These are phyloP conservation scores for Dipodomys ordii DNA, from an alignment of 2,113 vertebrate genomes.

Conservation along the genomic window DNA sequence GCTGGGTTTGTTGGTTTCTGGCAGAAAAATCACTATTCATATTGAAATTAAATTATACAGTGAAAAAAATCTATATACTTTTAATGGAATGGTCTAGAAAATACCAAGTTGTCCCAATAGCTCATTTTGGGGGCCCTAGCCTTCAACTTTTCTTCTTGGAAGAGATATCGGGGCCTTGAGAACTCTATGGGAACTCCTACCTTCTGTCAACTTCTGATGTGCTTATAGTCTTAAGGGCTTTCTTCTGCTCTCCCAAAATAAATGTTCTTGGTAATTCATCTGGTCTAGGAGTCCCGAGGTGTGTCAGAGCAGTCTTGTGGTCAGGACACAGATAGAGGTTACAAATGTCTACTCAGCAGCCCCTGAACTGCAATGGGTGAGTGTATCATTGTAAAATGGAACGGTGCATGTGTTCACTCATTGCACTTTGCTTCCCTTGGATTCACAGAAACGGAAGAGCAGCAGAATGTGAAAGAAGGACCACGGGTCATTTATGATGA, in stretches of 20 bases:
- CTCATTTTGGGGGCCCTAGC: neutral
- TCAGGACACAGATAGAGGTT: neutral
- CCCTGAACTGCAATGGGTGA: neutral
- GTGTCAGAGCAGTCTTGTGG: neutral
- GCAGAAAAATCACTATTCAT: neutral
- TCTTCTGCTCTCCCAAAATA: neutral
- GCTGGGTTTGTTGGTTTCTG: neutral
- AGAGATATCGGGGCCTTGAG: neutral
- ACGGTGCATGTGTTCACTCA: fast-evolving
- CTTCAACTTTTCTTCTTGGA: neutral
- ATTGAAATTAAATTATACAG: slow-evolving; percentile 4
- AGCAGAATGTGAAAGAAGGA: slow-evolving; percentile 85
- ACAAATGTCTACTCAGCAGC: neutral
- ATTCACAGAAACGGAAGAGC: slow-evolving; percentile 86
- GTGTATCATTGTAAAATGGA: fast-evolving
- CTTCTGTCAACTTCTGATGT: neutral
- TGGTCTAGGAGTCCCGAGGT: neutral
- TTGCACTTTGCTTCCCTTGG: neutral
- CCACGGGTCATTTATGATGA: slow-evolving; percentile 95
- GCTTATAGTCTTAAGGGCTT: neutral
- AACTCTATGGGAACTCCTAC: neutral
- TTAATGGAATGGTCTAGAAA: slow-evolving; percentile 9
- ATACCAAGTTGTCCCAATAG: neutral
- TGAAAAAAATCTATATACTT: neutral
- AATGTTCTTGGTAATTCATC: neutral